A percentile compares a stretch with the other conserved stretches of the same genome.
These are phyloP conservation scores for Drosophila colorata DNA, from an alignment of 2,888 invertebrate species.

Conservation along the genomic window DNA sequence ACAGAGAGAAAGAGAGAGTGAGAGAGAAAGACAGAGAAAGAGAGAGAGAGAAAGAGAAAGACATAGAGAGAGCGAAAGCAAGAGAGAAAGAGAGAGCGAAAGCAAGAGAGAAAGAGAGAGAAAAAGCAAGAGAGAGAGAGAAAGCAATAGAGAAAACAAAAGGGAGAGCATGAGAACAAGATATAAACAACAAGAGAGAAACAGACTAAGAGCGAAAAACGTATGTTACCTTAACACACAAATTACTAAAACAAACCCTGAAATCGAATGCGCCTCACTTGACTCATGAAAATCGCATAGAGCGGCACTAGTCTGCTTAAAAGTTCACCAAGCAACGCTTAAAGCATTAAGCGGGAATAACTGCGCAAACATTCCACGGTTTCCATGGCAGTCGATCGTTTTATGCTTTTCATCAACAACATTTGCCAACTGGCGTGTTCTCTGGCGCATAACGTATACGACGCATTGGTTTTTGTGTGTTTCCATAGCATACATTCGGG, in stretches of 20 bases:
- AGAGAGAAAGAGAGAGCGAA: too few species aligned
- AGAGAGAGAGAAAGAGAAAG: too few species aligned
- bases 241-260: neutral
- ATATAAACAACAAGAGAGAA: too few species aligned
- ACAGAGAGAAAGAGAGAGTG: too few species aligned
- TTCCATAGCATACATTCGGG: slow-evolving; percentile 32
- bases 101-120: too few species aligned
- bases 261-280: neutral
- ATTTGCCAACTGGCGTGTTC: slow-evolving; percentile 1
- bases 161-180: too few species aligned
- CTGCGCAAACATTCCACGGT: neutral
- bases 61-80: too few species aligned
- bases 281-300: neutral
- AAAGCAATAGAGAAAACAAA: too few species aligned
- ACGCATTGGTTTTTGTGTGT: slow-evolving; percentile 12
- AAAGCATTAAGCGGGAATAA: neutral
- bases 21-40: too few species aligned
- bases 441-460: slow-evolving; percentile 12
- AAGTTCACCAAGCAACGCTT: neutral
- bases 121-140: too few species aligned
- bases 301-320: neutral
- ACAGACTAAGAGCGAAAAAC: too few species aligned
- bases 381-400: neutral
- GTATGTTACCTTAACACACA: too few species aligned
- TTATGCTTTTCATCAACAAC: slow-evolving; percentile 1